Evolutionary conservation across 2,113 vertebrate species (phyloP).

Genomic region (Podilymbus podiceps): DNA sequence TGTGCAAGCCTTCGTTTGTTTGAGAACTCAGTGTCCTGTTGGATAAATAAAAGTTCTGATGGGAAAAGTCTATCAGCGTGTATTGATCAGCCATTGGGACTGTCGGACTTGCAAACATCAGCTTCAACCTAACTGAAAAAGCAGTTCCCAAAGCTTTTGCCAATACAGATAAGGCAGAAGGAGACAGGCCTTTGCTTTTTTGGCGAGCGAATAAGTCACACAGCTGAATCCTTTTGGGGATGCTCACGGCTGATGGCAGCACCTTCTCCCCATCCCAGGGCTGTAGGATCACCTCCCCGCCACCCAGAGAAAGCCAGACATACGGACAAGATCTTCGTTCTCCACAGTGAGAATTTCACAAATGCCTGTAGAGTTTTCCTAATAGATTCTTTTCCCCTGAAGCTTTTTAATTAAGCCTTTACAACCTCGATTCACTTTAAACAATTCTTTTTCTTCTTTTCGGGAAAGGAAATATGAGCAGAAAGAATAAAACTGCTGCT

Average conservation of each 20-base stretch:
- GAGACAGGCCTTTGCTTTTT: not conserved
- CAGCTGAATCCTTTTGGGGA: not conserved
- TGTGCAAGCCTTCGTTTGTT: conserved; percentile 27
- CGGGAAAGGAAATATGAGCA: not conserved
- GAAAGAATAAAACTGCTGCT: not conserved
- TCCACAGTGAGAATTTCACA: not conserved
- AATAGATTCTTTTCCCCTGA: not conserved
- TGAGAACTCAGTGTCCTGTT: not conserved
- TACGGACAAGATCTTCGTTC: not conserved
- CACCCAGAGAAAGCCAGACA: not conserved
- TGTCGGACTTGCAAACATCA: not conserved
- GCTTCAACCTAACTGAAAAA: not conserved
- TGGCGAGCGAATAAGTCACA: not conserved
- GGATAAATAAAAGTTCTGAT: conserved; percentile 25
- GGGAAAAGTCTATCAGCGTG: not conserved
- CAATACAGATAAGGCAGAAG: not conserved
- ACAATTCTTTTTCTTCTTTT: not conserved
- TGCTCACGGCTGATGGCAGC: not conserved
- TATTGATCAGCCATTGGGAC: not conserved
- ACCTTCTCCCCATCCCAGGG: not conserved
- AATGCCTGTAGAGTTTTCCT: not conserved
- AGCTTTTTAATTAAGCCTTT: conserved; percentile 29
- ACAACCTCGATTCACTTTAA: not conserved
- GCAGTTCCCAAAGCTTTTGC: not conserved
- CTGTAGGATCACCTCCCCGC: not conserved